Evolutionary conservation across 2,113 vertebrate genomes (phyloP), one percentile per base, ranked within the genome.

Genomic region (Dendropsophus ebraccatus): DNA sequence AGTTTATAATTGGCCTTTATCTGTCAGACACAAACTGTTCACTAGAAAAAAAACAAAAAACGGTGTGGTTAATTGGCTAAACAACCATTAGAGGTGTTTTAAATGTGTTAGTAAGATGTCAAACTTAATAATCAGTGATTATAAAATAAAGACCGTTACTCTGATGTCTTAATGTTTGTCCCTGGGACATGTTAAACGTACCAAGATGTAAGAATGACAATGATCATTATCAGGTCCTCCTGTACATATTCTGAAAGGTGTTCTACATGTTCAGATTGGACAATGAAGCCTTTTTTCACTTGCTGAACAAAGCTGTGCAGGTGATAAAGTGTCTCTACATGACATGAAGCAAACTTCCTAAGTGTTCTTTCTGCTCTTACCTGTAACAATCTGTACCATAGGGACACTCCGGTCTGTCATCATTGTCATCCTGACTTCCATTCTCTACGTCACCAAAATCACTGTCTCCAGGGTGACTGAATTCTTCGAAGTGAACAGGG

Each of bases 321-420:
- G 78, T 47, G 65, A 47, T 28, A 17, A 58, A 37, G 30, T 10
- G 56, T 45, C 35, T 60, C 58, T 80, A 35, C 13, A 0, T 58
- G 1, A 60, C 19, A 60, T 32, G 65, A 4, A 19, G 41, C 2
- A 13, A 77, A 78, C 4, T 58, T 49, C 52, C 13, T n/a, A 16
- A 21, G 25, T 49, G 28, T 37, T 10, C 14, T 54, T 37, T 10
- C 14, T 54, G 54, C 87, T 60, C 83, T 86, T 52, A 96, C 95
- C 94, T 94, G 0, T 96, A 96, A 89, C 94, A 96, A 87, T 92
- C 89, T 0, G 88, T 88, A 86, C 95, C 94, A 37, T 94, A 95
- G 0, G 93, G 94, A 87, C 94, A 95, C 78, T 94, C 92, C 0
- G 93, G 94, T 14, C 87, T 74, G 45, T 88, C 83, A 86, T 92